A percentile compares a stretch with the other conserved stretches of the same genome.
These are phyloP conservation scores for Mylabris sibirica DNA, from an alignment of 2,888 invertebrate species.

Conservation along the genomic window DNA sequence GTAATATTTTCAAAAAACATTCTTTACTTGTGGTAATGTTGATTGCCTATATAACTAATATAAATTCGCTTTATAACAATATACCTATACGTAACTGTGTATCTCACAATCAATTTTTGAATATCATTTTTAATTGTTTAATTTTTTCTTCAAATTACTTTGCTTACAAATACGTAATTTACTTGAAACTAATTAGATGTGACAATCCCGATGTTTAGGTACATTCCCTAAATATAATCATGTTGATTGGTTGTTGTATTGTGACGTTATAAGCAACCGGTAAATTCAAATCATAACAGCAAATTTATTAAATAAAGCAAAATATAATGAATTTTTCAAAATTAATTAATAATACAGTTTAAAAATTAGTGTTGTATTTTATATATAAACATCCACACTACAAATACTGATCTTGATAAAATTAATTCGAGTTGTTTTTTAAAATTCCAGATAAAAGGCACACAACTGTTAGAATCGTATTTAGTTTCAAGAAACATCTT, in stretches of 20 bases:
- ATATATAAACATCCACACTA: not conserved
- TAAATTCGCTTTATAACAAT: no score
- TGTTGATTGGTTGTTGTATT: not conserved
- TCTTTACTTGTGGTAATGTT: no score
- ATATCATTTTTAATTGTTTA: no score
- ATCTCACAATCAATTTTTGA: no score
- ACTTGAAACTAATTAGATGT: not conserved
- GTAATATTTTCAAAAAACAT: no score
- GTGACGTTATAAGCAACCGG: not conserved
- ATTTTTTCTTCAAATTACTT: no score
- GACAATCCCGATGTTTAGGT: not conserved
- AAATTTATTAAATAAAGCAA: not conserved
- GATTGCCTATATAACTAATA: no score
- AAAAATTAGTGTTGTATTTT: not conserved
- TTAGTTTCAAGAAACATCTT: conserved; percentile 23
- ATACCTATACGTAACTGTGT: no score
- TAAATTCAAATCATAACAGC: not conserved
- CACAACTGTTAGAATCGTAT: not conserved
- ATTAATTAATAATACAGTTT: conserved; percentile 6
- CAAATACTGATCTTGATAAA: not conserved
- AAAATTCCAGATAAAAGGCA: not conserved
- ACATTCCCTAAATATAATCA: not conserved
- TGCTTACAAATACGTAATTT: no score
- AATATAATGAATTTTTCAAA: not conserved
- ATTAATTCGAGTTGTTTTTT: not conserved